These are phyloP conservation scores for Synchiropus splendidus DNA, from an alignment of 2,113 vertebrate genomes.

Conservation along the genomic window DNA sequence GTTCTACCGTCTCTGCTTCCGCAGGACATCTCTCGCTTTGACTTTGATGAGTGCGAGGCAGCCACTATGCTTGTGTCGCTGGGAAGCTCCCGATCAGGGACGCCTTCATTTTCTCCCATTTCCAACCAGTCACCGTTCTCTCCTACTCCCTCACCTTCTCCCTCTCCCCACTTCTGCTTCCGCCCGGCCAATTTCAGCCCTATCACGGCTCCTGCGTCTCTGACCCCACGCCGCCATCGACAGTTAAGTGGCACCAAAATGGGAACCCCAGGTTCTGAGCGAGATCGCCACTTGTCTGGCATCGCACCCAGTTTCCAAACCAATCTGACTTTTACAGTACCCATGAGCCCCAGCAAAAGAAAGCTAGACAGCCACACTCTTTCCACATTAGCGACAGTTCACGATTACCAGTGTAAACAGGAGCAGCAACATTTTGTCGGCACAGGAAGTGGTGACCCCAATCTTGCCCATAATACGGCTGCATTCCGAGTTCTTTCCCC, in stretches of 20 bases:
- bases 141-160: slow-evolving; percentile 79
- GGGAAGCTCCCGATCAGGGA: slow-evolving; percentile 81
- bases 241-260: slow-evolving; percentile 80
- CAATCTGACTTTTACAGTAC: slow-evolving; percentile 85
- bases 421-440: slow-evolving; percentile 51
- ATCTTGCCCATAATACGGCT: slow-evolving; percentile 41
- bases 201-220: slow-evolving; percentile 72
- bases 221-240: slow-evolving; percentile 63
- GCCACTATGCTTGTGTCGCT: slow-evolving; percentile 86
- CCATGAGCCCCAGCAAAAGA: slow-evolving; percentile 85
- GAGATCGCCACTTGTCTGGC: slow-evolving; percentile 79
- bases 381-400: slow-evolving; percentile 39
- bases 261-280: slow-evolving; percentile 53
- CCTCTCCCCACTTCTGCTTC: slow-evolving; percentile 80
- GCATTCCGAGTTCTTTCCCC: slow-evolving; percentile 75
- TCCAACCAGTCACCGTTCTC: slow-evolving; percentile 91
- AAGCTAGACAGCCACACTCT: slow-evolving; percentile 67
- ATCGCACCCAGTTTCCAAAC: slow-evolving; percentile 81
- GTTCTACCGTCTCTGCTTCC: slow-evolving; percentile 61
- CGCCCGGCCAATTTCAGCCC: slow-evolving; percentile 84
- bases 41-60: slow-evolving; percentile 87
- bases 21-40: slow-evolving; percentile 79
- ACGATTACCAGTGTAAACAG: slow-evolving; percentile 58
- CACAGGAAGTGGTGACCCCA: slow-evolving; percentile 33
- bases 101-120: slow-evolving; percentile 79